Conservation (phyloP, 1,140 invertebrate genomes). For the Odontomachus brunneus region DNA sequence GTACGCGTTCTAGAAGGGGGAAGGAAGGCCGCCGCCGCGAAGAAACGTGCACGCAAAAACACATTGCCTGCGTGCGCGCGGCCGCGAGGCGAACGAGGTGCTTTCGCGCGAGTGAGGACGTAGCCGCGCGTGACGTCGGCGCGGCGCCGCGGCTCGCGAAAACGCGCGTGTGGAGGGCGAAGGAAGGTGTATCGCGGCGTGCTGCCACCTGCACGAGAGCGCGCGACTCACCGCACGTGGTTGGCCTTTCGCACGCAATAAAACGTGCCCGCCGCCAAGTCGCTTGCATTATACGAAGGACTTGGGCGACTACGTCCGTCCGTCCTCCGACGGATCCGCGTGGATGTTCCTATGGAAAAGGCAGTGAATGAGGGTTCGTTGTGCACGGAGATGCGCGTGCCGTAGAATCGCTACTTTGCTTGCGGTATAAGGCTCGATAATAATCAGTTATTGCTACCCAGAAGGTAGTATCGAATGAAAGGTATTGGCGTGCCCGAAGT, state of each 20-base stretch:
- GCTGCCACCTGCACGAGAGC: conserved; percentile 70
- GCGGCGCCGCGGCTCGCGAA: too few relatives aligned
- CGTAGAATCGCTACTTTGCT: too few relatives aligned
- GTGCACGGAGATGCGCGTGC: too few relatives aligned
- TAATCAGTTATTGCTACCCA: neutral
- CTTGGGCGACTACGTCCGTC: too few relatives aligned
- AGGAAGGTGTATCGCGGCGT: conserved; percentile 56
- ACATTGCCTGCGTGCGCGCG: conserved; percentile 41
- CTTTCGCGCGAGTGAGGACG: conserved; percentile 65
- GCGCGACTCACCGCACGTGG: conserved; percentile 57
- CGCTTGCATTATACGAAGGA: conserved; percentile 54
- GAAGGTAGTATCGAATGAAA: neutral
- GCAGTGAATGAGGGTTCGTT: too few relatives aligned
- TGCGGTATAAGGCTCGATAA: neutral
- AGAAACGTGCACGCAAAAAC: conserved; percentile 60
- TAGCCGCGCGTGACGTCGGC: conserved; percentile 18
- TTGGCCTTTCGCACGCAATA: conserved; percentile 71
- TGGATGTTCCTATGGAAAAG: neutral
- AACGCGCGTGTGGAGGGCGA: neutral
- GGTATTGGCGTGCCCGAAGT: too few relatives aligned
- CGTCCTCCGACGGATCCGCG: too few relatives aligned
- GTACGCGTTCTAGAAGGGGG: conserved; percentile 34
- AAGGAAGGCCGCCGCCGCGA: conserved; percentile 29
- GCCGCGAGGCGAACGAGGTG: conserved; percentile 55
- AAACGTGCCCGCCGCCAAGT: conserved; percentile 43